Percentiles rank a stretch among this genome's conserved stretches.
Conservation (phyloP, 2,797 vertebrate genomes). For the Micropoecilia bifurca region DNA sequence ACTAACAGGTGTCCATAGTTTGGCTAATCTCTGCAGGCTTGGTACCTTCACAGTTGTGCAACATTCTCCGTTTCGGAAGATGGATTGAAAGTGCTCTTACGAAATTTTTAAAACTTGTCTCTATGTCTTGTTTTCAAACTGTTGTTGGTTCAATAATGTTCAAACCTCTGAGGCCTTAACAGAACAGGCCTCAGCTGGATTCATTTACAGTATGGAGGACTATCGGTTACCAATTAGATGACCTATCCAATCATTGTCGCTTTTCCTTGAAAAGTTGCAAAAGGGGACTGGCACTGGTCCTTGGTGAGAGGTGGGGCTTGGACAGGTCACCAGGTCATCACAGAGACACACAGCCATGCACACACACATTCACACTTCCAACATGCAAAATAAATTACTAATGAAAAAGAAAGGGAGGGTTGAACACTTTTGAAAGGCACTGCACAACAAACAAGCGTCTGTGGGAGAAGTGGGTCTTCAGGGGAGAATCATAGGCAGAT, state of each 20-base stretch:
- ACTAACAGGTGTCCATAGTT: background rate
- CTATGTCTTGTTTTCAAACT: background rate
- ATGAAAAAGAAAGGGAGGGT: background rate
- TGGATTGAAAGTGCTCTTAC: background rate
- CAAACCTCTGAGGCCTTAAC: background rate
- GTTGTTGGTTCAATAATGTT: background rate
- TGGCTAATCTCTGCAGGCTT: background rate
- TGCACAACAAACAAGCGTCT: conserved; percentile 15
- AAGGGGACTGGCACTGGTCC: background rate
- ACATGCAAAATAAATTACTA: background rate
- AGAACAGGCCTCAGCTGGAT: background rate
- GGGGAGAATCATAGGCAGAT: conserved; percentile 62
- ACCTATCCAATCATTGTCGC: background rate
- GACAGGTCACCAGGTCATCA: background rate
- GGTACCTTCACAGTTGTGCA: background rate
- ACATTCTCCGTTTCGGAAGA: background rate
- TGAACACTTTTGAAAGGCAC: background rate
- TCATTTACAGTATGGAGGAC: background rate
- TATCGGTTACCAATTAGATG: background rate
- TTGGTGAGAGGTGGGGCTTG: background rate
- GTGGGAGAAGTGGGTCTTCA: conserved; percentile 53
- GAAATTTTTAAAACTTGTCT: background rate
- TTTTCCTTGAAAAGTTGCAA: background rate
- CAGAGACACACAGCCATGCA: background rate
- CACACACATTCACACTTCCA: background rate